phyloP scores from a whole-genome alignment of 1,140 invertebrate species.

The Drosophila funebris region DNA sequence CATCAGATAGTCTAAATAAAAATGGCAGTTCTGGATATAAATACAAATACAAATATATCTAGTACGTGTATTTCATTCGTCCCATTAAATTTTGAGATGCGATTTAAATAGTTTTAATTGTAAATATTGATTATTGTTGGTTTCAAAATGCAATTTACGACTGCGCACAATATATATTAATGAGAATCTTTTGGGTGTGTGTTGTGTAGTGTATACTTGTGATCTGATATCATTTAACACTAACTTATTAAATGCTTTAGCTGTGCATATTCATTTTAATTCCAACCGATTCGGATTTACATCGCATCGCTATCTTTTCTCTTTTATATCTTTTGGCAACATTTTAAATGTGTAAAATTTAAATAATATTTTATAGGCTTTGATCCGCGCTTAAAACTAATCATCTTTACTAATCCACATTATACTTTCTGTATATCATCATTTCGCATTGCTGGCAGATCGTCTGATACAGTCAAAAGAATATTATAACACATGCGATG shows the following conservation, averaged over 20 bases:
- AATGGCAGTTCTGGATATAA: constrained; percentile 69
- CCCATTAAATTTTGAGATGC: constrained; percentile 1
- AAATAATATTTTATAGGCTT: constrained; percentile 46
- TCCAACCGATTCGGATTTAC: constrained; percentile 3
- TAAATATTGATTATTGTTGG: constrained; percentile 37
- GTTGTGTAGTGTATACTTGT: constrained; percentile 13
- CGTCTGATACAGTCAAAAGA: constrained; percentile 41
- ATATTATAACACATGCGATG: constrained; percentile 54
- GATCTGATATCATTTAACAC: constrained; percentile 16
- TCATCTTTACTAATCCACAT: constrained; percentile 40
- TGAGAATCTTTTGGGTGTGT: constrained; percentile 26
- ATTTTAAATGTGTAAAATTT: constrained; percentile 61
- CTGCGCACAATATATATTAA: constrained; percentile 22
- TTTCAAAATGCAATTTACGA: constrained; percentile 3
- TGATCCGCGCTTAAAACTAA: constrained; percentile 52
- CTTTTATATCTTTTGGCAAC: constrained; percentile 63
- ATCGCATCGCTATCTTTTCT: constrained; percentile 16
- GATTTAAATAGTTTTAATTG: constrained; percentile 2
- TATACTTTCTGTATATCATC: constrained; percentile 12
- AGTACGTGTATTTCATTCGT: constrained; percentile 23
- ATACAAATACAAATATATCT: constrained; percentile 31
- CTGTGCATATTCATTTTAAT: constrained; percentile 31
- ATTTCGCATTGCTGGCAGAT: constrained; percentile 54
- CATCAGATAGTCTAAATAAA: constrained; percentile 63
- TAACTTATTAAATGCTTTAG: constrained; percentile 51